phyloP scores from a whole-genome alignment of 92 coral and sea anemone species.

The Epizoanthus scotinus region DNA sequence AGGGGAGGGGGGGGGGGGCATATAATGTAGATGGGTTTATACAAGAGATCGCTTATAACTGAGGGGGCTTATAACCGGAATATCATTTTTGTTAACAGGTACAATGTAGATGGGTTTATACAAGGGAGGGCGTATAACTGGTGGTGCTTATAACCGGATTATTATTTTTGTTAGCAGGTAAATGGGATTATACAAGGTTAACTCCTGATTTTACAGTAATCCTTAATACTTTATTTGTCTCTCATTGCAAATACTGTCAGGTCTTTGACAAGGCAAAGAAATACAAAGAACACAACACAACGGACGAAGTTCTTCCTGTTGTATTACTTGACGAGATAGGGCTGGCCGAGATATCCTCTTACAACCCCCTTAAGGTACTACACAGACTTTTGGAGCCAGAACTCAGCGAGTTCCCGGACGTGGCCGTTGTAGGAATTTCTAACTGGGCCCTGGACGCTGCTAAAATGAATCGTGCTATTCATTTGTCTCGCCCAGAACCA shows the following conservation, averaged over 20 bases:
- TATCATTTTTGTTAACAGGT: no score
- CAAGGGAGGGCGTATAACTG: no score
- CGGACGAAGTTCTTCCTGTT: constrained; percentile 83
- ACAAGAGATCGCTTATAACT: no score
- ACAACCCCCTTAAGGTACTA: constrained; percentile 91
- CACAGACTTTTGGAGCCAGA: constrained; percentile 90
- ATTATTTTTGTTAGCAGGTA: no score
- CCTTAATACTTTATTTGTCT: no score
- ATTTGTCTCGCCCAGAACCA: constrained; percentile 92
- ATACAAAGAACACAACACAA: constrained; percentile 68
- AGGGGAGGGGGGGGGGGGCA: no score
- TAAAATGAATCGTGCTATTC: constrained; percentile 94
- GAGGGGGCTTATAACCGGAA: no score
- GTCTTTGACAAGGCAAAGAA: constrained; percentile 88
- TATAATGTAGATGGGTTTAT: no score
- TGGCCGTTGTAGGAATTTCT: constrained; percentile 91
- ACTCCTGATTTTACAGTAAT: no score
- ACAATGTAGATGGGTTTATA: no score
- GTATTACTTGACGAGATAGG: constrained; percentile 94
- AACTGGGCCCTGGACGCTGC: constrained; percentile 97
- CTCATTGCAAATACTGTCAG: neutral
- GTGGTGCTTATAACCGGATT: no score
- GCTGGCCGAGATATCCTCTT: constrained; percentile 85
- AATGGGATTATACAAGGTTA: no score
- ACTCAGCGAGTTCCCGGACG: constrained; percentile 75